Percentiles rank a stretch among this genome's conserved stretches.
Evolutionary conservation across 2,113 vertebrate species (phyloP).

Genomic region (Hypanus sabinus): DNA sequence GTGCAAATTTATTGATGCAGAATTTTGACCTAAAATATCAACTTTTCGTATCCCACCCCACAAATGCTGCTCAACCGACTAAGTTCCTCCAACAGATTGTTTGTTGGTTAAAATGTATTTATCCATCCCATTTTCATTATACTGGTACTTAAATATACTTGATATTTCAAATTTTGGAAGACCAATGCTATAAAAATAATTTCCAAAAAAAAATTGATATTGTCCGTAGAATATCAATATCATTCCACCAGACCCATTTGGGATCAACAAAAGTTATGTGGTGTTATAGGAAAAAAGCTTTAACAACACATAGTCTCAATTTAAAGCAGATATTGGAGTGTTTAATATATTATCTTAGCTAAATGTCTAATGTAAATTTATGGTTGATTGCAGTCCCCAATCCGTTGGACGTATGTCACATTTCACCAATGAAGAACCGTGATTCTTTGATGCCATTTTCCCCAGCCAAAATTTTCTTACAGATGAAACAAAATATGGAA

Average conservation of each 20-base stretch:
- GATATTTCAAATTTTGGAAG: too few relatives aligned
- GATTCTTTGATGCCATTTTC: not conserved
- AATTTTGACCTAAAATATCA: too few relatives aligned
- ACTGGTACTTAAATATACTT: too few relatives aligned
- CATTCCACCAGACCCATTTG: not conserved
- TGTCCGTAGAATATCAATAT: not conserved
- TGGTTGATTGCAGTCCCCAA: slow-evolving; percentile 3
- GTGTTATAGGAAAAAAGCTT: not conserved
- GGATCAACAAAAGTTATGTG: not conserved
- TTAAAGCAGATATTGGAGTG: not conserved
- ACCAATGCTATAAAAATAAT: too few relatives aligned
- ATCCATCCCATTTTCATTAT: too few relatives aligned
- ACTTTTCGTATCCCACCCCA: too few relatives aligned
- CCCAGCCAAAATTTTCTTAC: slow-evolving; percentile 48
- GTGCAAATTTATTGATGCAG: too few relatives aligned
- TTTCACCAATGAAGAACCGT: accelerated
- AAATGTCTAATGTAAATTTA: not conserved
- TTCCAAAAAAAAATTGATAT: not conserved
- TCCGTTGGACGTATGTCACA: accelerated
- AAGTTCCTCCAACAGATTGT: too few relatives aligned
- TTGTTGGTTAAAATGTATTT: too few relatives aligned
- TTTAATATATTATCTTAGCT: not conserved
- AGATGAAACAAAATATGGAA: slow-evolving; percentile 46
- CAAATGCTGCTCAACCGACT: too few relatives aligned
- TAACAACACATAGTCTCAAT: not conserved